A percentile compares a stretch with the other conserved stretches of the same genome.
Evolutionary conservation across 1,140 invertebrate species (phyloP).

Genomic region (Melipona quadrifasciata): DNA sequence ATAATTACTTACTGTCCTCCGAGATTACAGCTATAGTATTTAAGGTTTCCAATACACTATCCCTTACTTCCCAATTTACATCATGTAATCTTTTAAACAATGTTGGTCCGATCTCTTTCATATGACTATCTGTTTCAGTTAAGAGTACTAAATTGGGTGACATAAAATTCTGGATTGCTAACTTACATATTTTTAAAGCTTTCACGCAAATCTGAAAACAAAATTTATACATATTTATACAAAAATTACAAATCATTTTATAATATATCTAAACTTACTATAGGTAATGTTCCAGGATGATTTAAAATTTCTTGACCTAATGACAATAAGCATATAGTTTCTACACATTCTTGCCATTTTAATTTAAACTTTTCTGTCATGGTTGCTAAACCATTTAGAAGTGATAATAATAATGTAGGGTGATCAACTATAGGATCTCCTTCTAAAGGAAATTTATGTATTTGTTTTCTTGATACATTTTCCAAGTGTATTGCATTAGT

Average conservation of each 20-base stretch:
- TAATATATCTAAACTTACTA: constrained; percentile 73
- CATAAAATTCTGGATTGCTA: constrained; percentile 88
- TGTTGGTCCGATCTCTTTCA: constrained; percentile 85
- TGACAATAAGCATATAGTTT: constrained; percentile 85
- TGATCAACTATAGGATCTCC: constrained; percentile 76
- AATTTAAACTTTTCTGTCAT: constrained; percentile 87
- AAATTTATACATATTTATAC: constrained; percentile 14
- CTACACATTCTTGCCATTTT: constrained; percentile 88
- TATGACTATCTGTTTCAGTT: constrained; percentile 85
- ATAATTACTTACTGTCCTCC: constrained; percentile 84
- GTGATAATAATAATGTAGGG: constrained; percentile 82
- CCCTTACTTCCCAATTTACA: constrained; percentile 88
- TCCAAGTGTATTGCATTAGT: constrained; percentile 47
- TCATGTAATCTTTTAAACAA: constrained; percentile 87
- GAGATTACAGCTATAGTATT: constrained; percentile 86
- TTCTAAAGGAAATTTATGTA: constrained; percentile 74
- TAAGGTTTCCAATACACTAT: constrained; percentile 87
- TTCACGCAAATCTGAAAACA: constrained; percentile 85
- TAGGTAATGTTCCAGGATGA: constrained; percentile 80
- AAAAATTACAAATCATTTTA: neutral
- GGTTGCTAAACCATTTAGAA: constrained; percentile 84
- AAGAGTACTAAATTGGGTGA: constrained; percentile 88
- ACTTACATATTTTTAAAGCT: constrained; percentile 85
- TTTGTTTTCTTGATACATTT: constrained; percentile 47
- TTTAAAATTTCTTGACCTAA: constrained; percentile 83